Evolutionary conservation across 1,140 invertebrate species (phyloP).

Genomic region (Stegodyphus mimosarum): DNA sequence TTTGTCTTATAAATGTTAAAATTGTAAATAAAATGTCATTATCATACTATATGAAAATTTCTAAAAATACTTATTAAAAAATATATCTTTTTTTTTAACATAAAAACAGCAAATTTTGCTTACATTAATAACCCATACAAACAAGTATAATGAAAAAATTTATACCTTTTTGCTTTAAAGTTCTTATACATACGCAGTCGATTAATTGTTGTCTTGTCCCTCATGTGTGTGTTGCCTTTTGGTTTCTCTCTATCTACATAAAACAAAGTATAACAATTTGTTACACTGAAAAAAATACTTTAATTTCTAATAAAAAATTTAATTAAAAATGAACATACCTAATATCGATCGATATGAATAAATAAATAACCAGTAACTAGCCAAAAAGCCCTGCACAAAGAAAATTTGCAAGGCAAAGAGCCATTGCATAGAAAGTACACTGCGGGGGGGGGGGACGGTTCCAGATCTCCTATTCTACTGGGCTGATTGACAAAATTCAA

Average conservation of each 20-base stretch:
- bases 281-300: too few relatives aligned
- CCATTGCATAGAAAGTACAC: too few relatives aligned
- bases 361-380: too few relatives aligned
- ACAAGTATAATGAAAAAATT: neutral
- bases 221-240: slow-evolving; percentile 67
- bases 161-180: slow-evolving; percentile 88
- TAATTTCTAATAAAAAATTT: too few relatives aligned
- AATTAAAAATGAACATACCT: too few relatives aligned
- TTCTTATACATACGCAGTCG: slow-evolving; percentile 97
- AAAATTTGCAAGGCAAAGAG: too few relatives aligned
- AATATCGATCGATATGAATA: too few relatives aligned
- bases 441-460: too few relatives aligned
- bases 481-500: too few relatives aligned
- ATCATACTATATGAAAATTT: neutral
- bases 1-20: neutral
- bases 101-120: neutral
- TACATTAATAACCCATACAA: neutral
- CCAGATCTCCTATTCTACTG: too few relatives aligned
- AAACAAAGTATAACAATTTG: neutral
- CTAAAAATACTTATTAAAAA: neutral
- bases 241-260: neutral
- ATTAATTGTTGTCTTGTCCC: slow-evolving; percentile 94
- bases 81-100: neutral
- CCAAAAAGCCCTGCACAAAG: too few relatives aligned
- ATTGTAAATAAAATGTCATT: neutral